Conservation (phyloP, 2,797 vertebrate genomes). For the Perodicticus potto region DNA sequence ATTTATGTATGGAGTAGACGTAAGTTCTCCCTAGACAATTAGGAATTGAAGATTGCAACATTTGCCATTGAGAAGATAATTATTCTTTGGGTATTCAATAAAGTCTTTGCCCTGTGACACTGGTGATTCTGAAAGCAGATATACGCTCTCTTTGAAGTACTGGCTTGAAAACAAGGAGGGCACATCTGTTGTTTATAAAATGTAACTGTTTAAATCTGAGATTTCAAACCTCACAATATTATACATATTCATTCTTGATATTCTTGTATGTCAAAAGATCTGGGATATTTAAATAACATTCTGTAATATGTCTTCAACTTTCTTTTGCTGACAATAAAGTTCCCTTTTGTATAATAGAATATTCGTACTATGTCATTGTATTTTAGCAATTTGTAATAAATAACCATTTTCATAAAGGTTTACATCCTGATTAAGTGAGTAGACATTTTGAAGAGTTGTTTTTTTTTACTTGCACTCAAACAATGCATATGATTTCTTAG, state of each 20-base stretch:
- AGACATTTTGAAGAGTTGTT: background rate
- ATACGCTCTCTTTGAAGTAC: background rate
- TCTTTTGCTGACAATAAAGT: background rate
- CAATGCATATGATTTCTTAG: background rate
- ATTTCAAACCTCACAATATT: background rate
- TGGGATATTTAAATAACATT: background rate
- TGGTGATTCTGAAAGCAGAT: background rate
- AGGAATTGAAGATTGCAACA: constrained; percentile 63
- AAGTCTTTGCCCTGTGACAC: constrained; percentile 7
- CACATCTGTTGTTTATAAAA: background rate
- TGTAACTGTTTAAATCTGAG: background rate
- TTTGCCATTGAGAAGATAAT: constrained; percentile 67
- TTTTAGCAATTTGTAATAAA: background rate
- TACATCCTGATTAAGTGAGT: background rate
- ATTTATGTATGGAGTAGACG: constrained; percentile 67
- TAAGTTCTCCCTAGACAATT: constrained; percentile 54
- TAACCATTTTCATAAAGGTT: background rate
- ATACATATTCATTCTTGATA: background rate
- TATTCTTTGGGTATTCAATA: constrained; percentile 10
- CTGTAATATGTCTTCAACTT: background rate
- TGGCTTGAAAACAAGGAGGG: background rate
- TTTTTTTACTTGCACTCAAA: background rate
- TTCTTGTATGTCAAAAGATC: background rate
- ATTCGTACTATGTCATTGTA: background rate
- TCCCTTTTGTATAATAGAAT: background rate